Evolutionary conservation across 1,140 invertebrate species (phyloP).

Genomic region (Thaumatotibia leucotreta): DNA sequence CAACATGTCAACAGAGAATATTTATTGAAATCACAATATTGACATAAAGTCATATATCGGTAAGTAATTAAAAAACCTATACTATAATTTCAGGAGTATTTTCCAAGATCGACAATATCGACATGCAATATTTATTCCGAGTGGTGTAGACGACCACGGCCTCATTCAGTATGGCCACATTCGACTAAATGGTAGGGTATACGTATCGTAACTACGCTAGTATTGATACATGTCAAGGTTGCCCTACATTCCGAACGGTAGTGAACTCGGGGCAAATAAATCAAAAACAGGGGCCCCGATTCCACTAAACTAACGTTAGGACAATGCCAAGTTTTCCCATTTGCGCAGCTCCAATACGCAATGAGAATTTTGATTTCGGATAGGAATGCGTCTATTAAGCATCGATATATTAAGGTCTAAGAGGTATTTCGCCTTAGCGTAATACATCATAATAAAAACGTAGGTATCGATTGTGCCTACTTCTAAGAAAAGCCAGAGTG

Average conservation of each 20-base stretch:
- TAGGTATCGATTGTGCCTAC: neutral
- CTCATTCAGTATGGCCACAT: neutral
- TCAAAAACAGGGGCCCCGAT: neutral
- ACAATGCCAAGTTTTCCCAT: conserved; percentile 10
- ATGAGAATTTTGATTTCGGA: conserved; percentile 4
- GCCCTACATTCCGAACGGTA: neutral
- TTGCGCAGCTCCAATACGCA: neutral
- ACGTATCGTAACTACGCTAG: neutral
- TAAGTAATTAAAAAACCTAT: too few relatives aligned
- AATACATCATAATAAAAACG: neutral
- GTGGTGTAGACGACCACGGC: conserved; percentile 18
- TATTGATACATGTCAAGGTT: conserved; percentile 4
- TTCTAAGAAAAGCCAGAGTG: neutral
- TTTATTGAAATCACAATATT: too few relatives aligned
- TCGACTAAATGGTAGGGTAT: neutral
- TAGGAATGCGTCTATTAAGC: neutral
- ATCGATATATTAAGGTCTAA: neutral
- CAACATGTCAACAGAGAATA: too few relatives aligned
- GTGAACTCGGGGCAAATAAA: neutral
- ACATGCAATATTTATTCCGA: too few relatives aligned
- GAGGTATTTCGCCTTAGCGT: neutral
- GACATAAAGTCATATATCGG: too few relatives aligned
- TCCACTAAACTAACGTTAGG: conserved; percentile 1
- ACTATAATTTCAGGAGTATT: too few relatives aligned
- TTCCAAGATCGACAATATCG: too few relatives aligned